phyloP scores from a whole-genome alignment of 2,113 vertebrate genomes.

The Podarcis muralis region DNA sequence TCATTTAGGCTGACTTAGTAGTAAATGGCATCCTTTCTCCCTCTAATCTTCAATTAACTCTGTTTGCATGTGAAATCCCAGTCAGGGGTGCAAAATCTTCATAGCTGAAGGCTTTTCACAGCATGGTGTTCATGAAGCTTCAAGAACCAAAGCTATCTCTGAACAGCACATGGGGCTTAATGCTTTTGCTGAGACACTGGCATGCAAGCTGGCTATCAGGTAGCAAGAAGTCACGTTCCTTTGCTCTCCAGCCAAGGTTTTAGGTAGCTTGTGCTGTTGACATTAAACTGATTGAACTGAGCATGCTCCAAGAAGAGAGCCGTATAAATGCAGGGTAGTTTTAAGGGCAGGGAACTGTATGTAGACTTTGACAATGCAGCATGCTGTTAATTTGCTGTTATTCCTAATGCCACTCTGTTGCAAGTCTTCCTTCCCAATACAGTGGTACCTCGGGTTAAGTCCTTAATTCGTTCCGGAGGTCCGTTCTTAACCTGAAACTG shows the following conservation, averaged over 20 bases:
- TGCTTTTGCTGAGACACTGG: slow-evolving; percentile 4
- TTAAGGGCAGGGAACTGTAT: neutral
- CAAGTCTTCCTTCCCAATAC: neutral
- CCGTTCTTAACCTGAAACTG: no score
- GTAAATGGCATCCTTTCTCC: neutral
- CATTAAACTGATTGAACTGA: slow-evolving; percentile 60
- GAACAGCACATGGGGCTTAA: neutral
- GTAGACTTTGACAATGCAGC: accelerated
- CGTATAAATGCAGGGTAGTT: slow-evolving; percentile 38
- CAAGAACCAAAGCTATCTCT: slow-evolving; percentile 15
- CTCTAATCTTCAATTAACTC: neutral
- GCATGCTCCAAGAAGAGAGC: neutral
- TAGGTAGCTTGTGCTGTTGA: slow-evolving; percentile 66
- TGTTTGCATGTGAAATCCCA: neutral
- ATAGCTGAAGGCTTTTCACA: slow-evolving; percentile 16
- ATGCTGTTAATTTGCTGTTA: neutral
- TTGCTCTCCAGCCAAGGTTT: slow-evolving; percentile 57
- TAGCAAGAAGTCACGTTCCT: slow-evolving; percentile 25
- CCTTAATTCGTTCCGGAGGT: no score
- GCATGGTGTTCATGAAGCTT: slow-evolving; percentile 37
- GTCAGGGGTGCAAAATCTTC: slow-evolving; percentile 5
- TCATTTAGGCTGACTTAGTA: neutral
- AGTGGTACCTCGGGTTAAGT: no score
- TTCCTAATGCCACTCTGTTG: neutral
- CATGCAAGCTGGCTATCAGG: neutral